These are phyloP conservation scores for Lepidotrigona ventralis DNA, from an alignment of 1,140 invertebrate genomes.

Conservation along the genomic window DNA sequence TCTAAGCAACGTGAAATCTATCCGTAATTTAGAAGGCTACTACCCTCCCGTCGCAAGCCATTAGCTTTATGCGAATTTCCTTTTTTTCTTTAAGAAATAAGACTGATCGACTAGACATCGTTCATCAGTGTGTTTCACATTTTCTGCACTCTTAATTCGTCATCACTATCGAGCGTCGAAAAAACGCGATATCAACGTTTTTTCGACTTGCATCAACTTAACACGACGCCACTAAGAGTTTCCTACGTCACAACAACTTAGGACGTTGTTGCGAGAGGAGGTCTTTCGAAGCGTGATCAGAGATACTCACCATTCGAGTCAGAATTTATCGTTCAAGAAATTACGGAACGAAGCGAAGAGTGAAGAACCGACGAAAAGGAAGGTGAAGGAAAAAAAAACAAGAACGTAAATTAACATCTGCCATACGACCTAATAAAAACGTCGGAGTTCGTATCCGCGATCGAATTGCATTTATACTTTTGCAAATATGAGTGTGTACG, in stretches of 20 bases:
- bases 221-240: constrained; percentile 52
- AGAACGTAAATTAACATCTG: too few relatives aligned
- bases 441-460: constrained; percentile 60
- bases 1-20: constrained; percentile 32
- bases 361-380: background rate
- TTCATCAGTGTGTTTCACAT: constrained; percentile 59
- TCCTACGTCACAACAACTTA: constrained; percentile 61
- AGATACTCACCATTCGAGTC: constrained; percentile 39
- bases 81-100: constrained; percentile 63
- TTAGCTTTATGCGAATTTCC: constrained; percentile 57
- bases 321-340: constrained; percentile 55
- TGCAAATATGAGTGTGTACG: constrained; percentile 69
- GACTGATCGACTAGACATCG: too few relatives aligned
- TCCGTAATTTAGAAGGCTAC: constrained; percentile 51
- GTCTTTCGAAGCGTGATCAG: constrained; percentile 36
- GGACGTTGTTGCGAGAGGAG: constrained; percentile 41
- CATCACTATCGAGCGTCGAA: constrained; percentile 16
- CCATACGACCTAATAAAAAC: constrained; percentile 51
- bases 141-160: constrained; percentile 35
- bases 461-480: constrained; percentile 67
- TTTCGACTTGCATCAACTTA: background rate
- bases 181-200: background rate
- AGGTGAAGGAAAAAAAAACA: background rate
- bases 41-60: constrained; percentile 42
- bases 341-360: background rate